Conservation (phyloP, 2,113 vertebrate genomes). For the Parotia lawesii region DNA sequence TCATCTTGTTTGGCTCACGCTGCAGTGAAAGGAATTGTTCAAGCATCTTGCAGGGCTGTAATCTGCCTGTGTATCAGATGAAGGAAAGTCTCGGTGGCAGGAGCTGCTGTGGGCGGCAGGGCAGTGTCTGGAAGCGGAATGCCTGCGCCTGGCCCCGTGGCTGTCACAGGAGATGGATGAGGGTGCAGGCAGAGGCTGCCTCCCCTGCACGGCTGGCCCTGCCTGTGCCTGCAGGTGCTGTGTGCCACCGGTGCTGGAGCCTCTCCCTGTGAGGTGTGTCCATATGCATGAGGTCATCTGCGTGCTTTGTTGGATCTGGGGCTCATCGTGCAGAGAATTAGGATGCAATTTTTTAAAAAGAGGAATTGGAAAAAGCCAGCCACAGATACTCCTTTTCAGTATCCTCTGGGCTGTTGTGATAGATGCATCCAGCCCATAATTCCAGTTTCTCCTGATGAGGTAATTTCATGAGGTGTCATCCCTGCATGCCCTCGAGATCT, state of each 20-base stretch:
- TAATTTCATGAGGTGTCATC: not conserved
- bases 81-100: not conserved
- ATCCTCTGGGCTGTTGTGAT: not conserved
- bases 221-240: not conserved
- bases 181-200: not conserved
- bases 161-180: not conserved
- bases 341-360: not conserved
- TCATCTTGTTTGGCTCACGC: not conserved
- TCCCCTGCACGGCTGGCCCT: fast-evolving
- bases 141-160: not conserved
- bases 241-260: fast-evolving
- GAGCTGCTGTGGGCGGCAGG: not conserved
- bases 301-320: not conserved
- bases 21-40: not conserved
- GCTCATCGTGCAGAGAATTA: not conserved
- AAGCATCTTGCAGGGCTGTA: fast-evolving
- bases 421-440: not conserved
- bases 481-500: not conserved
- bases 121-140: not conserved
- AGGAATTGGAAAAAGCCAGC: not conserved
- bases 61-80: not conserved
- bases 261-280: not conserved
- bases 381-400: not conserved
- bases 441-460: not conserved
- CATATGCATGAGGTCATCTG: not conserved